phyloP scores from a whole-genome alignment of 2,113 vertebrate species.

The Telmatochromis sp. region DNA sequence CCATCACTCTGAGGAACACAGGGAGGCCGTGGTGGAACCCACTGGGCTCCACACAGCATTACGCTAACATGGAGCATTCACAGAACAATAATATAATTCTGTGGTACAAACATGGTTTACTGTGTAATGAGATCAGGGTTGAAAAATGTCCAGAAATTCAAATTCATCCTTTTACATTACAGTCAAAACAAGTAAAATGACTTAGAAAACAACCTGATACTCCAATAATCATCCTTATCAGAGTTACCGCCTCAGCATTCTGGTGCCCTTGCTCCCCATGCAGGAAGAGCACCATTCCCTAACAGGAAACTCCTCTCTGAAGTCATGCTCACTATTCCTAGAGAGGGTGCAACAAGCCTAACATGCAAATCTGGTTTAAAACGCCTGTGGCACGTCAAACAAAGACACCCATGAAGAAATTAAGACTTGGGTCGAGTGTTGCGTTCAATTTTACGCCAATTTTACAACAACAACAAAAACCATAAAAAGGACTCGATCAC shows the following conservation, averaged over 20 bases:
- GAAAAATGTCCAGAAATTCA: background rate
- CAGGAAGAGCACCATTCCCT: slow-evolving; percentile 48
- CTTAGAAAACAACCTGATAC: background rate
- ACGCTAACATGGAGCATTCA: background rate
- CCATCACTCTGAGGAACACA: background rate
- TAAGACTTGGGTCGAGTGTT: background rate
- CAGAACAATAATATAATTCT: background rate
- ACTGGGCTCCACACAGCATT: background rate
- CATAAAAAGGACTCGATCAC: background rate
- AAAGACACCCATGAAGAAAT: background rate
- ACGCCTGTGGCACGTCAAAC: background rate
- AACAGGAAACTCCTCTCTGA: slow-evolving; percentile 46
- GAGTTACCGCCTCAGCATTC: background rate
- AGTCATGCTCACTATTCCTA: slow-evolving; percentile 23
- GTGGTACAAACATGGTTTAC: background rate
- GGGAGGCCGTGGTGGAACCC: background rate
- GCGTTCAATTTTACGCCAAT: background rate
- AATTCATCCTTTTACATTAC: background rate
- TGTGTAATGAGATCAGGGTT: background rate
- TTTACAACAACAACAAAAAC: background rate
- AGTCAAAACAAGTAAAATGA: background rate
- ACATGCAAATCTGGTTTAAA: background rate
- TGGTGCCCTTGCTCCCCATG: slow-evolving; percentile 5
- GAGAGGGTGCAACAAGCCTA: background rate
- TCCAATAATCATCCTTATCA: background rate